Evolutionary conservation across 2,797 vertebrate genomes (phyloP).

Genomic region (Oreonectes daqikongensis): DNA sequence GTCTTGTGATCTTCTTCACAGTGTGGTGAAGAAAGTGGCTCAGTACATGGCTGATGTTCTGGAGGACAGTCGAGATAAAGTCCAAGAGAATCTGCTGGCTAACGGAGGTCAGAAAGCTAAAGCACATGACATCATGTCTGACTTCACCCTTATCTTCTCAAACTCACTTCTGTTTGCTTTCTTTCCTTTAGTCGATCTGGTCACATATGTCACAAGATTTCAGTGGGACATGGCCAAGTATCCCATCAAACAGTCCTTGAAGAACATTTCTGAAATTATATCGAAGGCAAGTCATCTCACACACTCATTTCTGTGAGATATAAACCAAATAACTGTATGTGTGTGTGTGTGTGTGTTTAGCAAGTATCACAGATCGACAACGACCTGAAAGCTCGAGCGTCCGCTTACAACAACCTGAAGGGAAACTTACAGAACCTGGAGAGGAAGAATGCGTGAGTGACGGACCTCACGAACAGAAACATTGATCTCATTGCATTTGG

Average conservation of each 20-base stretch:
- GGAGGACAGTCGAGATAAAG: conserved; percentile 97
- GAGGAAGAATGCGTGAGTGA: conserved; percentile 94
- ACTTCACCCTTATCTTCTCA: too few relatives aligned
- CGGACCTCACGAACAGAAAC: not conserved
- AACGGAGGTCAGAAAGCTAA: conserved; percentile 89
- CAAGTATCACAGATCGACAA: conserved; percentile 96
- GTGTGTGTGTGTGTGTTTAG: conserved; percentile 69
- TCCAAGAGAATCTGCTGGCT: conserved; percentile 97
- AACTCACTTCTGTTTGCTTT: not conserved
- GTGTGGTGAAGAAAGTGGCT: conserved; percentile 96
- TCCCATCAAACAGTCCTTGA: conserved; percentile 96
- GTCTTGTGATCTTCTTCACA: conserved; percentile 64
- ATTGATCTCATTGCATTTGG: not conserved
- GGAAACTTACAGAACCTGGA: conserved; percentile 97
- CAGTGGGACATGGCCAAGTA: conserved; percentile 99
- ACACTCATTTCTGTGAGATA: not conserved
- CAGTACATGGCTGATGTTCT: conserved; percentile 98
- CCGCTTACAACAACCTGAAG: conserved; percentile 96
- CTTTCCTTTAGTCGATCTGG: conserved; percentile 85
- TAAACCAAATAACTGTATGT: not conserved
- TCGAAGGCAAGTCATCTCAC: conserved; percentile 81
- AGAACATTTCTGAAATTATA: conserved; percentile 98
- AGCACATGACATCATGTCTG: too few relatives aligned
- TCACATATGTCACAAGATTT: conserved; percentile 93
- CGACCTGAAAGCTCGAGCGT: conserved; percentile 93